These are phyloP conservation scores for Lathamus discolor DNA, from an alignment of 2,113 vertebrate genomes.

Conservation along the genomic window DNA sequence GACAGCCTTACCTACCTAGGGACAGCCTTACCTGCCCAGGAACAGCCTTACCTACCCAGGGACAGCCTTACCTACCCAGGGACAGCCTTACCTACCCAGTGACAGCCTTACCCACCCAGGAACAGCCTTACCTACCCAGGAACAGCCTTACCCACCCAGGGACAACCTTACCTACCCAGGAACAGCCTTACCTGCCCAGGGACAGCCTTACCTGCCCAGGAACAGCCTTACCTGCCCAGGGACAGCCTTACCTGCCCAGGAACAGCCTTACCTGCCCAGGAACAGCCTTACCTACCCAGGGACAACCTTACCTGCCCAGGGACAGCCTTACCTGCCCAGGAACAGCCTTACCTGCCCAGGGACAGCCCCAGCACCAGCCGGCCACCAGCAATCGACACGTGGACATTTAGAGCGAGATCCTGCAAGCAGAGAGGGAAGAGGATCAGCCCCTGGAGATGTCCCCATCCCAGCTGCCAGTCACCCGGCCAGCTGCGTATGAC, in stretches of 20 bases:
- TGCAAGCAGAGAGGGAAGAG: background rate
- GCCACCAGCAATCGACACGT: background rate
- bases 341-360: slow-evolving; percentile 17
- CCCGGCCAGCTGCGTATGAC: rapidly evolving
- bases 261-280: background rate
- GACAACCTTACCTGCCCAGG: background rate
- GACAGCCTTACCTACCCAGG: too few relatives aligned
- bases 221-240: too few relatives aligned
- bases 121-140: too few relatives aligned
- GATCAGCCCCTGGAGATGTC: rapidly evolving
- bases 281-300: background rate
- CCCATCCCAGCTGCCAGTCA: background rate
- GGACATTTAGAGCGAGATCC: background rate
- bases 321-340: background rate
- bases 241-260: background rate
- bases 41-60: too few relatives aligned
- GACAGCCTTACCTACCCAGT: too few relatives aligned
- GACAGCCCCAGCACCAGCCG: slow-evolving; percentile 1
- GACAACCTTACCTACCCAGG: too few relatives aligned
- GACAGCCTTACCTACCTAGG: background rate
- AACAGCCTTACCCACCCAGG: too few relatives aligned
- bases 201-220: too few relatives aligned
- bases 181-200: too few relatives aligned
- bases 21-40: background rate
- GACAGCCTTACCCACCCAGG: too few relatives aligned